phyloP scores from a whole-genome alignment of 1,140 invertebrate species.

The Laupala kohalensis region DNA sequence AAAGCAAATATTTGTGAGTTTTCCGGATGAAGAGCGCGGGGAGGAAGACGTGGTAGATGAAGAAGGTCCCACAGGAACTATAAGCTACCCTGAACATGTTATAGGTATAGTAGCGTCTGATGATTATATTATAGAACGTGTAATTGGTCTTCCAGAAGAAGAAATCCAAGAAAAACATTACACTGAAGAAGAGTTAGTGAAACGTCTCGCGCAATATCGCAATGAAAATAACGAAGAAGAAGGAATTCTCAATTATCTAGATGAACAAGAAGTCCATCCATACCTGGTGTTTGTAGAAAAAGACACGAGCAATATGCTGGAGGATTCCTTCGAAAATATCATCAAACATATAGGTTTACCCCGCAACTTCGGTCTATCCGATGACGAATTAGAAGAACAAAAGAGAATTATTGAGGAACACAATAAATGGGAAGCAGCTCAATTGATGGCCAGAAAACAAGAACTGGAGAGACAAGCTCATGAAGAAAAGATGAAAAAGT shows the following conservation, averaged over 20 bases:
- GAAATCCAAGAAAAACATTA: neutral
- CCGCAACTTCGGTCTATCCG: neutral
- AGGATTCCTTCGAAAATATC: too few relatives aligned
- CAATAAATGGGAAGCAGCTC: too few relatives aligned
- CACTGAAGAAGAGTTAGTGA: neutral
- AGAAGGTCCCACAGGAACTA: neutral
- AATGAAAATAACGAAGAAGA: neutral
- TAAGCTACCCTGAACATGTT: neutral
- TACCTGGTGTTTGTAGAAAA: neutral
- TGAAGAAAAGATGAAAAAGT: neutral
- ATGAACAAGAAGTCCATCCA: neutral
- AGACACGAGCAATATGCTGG: too few relatives aligned
- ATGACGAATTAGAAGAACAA: too few relatives aligned
- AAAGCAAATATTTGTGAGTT: neutral
- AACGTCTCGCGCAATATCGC: neutral
- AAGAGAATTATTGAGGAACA: too few relatives aligned
- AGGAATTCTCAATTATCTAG: neutral
- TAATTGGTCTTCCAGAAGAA: neutral
- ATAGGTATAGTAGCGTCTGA: neutral
- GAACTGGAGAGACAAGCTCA: too few relatives aligned
- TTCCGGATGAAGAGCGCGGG: too few relatives aligned
- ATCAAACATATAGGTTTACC: neutral
- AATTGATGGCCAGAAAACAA: too few relatives aligned
- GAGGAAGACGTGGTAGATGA: neutral
- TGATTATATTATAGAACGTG: neutral